phyloP scores from a whole-genome alignment of 2,888 invertebrate genomes.

The Drosophila lacicola region DNA sequence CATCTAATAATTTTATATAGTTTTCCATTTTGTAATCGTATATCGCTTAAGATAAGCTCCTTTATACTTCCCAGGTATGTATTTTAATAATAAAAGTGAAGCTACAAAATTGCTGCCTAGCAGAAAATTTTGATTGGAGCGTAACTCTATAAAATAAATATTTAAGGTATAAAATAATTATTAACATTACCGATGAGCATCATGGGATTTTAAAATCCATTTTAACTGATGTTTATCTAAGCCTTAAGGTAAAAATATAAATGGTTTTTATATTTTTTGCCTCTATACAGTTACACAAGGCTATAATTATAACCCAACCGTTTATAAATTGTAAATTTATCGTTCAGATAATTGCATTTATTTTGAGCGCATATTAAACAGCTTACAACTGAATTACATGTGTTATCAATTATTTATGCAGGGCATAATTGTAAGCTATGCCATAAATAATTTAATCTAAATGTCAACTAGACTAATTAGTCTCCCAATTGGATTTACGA shows the following conservation, averaged over 20 bases:
- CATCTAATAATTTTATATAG: no score
- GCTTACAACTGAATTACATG: conserved; percentile 2
- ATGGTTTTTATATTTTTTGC: background rate
- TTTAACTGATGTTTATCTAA: no score
- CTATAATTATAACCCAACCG: background rate
- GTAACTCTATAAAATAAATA: no score
- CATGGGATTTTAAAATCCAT: no score
- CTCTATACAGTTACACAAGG: background rate
- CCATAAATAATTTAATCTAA: conserved; percentile 4
- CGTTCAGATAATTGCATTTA: background rate
- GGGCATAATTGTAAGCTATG: background rate
- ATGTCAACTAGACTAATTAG: conserved; percentile 9
- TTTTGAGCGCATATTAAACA: background rate
- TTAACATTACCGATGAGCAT: background rate
- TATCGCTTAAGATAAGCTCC: no score
- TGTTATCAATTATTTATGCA: conserved; percentile 6
- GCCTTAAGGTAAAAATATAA: background rate
- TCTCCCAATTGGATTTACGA: conserved; percentile 7
- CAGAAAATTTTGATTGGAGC: no score
- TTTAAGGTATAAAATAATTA: no score
- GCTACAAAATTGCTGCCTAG: no score
- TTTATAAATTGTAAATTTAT: background rate
- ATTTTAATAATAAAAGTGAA: no score
- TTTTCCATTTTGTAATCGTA: no score
- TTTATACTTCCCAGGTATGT: no score